Evolutionary conservation across 2,113 vertebrate species (phyloP).

Genomic region (Numida meleagris): DNA sequence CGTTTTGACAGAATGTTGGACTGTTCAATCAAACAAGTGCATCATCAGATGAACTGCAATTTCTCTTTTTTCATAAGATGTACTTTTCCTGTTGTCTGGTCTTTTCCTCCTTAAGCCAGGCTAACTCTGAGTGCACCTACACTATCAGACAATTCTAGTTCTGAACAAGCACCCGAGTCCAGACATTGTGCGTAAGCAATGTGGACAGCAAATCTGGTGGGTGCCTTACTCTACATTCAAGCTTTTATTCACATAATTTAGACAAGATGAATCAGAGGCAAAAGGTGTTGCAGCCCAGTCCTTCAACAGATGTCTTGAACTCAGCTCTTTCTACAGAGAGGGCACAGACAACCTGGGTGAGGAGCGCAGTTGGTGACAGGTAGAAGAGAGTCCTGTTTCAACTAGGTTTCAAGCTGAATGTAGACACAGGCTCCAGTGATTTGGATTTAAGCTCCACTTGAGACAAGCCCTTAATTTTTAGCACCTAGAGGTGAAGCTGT

Average conservation of each 20-base stretch:
- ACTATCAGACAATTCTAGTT: background rate
- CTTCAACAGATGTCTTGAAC: background rate
- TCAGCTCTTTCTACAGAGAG: background rate
- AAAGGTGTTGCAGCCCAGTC: background rate
- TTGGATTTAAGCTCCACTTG: background rate
- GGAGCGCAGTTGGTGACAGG: fast-evolving
- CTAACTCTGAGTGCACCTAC: background rate
- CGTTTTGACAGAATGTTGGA: background rate
- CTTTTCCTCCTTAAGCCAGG: background rate
- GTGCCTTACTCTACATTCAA: background rate
- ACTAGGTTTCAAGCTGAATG: background rate
- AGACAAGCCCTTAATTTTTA: background rate
- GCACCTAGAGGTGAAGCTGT: background rate
- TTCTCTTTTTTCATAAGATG: background rate
- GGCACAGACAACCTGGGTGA: background rate
- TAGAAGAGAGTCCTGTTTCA: background rate
- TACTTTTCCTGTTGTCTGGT: background rate
- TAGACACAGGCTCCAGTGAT: background rate
- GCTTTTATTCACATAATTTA: background rate
- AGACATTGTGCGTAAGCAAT: too few relatives aligned
- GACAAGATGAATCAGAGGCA: background rate
- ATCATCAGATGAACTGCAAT: background rate
- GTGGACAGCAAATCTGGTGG: background rate
- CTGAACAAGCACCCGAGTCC: background rate
- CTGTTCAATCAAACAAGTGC: background rate